Base-by-base conservation (phyloP, 2,888 invertebrate species). In the Drosophila koepferae region DNA sequence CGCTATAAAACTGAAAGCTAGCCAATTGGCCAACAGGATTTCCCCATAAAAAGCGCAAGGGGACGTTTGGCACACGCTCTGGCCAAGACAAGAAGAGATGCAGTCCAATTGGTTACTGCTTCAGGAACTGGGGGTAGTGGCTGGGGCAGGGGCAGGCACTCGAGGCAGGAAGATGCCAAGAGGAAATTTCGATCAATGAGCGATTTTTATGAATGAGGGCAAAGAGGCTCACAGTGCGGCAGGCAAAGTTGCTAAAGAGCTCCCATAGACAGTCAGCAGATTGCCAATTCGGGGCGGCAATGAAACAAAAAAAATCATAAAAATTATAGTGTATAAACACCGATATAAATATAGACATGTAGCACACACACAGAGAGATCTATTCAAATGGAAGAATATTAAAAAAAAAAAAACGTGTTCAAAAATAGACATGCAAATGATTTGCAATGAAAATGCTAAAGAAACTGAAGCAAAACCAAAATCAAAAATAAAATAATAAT, bases 401-500 rank as follows among this genome's bases (percentile, higher is more conserved):
- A 89, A 80, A 86, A 86, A 90, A 80, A 89, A 80, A 86, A 86
- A 90, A 80, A 89, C 72, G 70, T 73, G 69, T 90, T 74, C 87
- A 85, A 87, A 90, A 89, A 90, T 90, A 90, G 88, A 82, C 77
- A 81, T 87, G 83, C 83, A 90, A 88, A 88, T 90, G 90, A 90
- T 90, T 89, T 89, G 90, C 90, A 90, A 79, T 90, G 74, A 72
- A 77, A 67, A 67, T 62, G 59, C 70, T 58, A 58, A 59, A 60
- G 16, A 54, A 38, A 38, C 14, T n/a, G 18, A 38, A 20, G 38
- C 18, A 49, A 65, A 48, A n/a, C 31, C 49, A 55, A 46, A 28
- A 40, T 31, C 54, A 38, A 54, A 38, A 36, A 38, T 38, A 54
- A 23, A 55, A 55, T 55, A 28, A 40, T 55, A 55, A 55, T 40